Evolutionary conservation across 1,140 invertebrate genomes (phyloP).

Genomic region (Forficula auricularia): DNA sequence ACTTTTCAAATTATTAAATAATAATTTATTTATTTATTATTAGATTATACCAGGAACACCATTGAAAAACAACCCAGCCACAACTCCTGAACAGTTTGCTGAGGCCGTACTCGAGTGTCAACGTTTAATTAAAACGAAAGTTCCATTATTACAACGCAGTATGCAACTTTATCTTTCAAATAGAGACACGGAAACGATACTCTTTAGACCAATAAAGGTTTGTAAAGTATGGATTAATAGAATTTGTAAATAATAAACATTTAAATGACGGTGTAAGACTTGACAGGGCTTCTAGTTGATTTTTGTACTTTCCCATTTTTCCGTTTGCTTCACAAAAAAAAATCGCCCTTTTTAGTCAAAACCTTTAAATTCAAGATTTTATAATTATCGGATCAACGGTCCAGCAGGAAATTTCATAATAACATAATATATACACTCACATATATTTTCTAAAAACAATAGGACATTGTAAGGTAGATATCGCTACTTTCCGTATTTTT

Average conservation of each 20-base stretch:
- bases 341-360: not conserved
- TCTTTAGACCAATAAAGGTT: constrained; percentile 81
- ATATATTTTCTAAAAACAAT: too few species aligned
- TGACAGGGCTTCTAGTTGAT: not conserved
- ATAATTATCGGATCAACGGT: too few species aligned
- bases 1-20: too few species aligned
- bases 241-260: not conserved
- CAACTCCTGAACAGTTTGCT: constrained; percentile 19
- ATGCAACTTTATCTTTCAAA: constrained; percentile 94
- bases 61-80: constrained; percentile 15
- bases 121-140: constrained; percentile 55
- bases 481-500: too few species aligned
- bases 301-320: not conserved
- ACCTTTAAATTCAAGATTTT: too few species aligned
- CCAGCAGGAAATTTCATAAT: too few species aligned
- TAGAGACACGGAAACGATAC: constrained; percentile 86
- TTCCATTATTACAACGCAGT: constrained; percentile 62
- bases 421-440: too few species aligned
- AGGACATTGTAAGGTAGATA: too few species aligned
- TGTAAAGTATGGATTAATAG: constrained; percentile 16
- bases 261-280: not conserved
- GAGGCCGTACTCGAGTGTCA: constrained; percentile 37
- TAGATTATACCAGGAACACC: constrained; percentile 16
- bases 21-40: too few species aligned
- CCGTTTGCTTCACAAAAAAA: not conserved